Evolutionary conservation across 2,113 vertebrate genomes (phyloP).

Genomic region (Ptilorrhoa leucosticta): DNA sequence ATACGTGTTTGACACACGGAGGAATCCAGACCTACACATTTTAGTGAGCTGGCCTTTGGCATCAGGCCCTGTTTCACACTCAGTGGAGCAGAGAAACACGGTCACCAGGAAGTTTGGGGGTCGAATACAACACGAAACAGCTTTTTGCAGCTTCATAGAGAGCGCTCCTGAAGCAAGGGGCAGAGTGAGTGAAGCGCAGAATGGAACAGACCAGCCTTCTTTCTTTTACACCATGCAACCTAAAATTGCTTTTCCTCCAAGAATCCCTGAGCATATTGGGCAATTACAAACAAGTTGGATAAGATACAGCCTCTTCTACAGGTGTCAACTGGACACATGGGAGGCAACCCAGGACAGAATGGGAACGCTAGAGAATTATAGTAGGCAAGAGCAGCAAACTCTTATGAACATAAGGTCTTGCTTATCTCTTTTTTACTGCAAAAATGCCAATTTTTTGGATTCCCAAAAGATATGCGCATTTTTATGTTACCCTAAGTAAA

Average conservation of each 20-base stretch:
- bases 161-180: background rate
- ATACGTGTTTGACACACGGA: rapidly evolving
- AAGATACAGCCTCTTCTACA: background rate
- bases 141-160: background rate
- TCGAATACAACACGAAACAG: background rate
- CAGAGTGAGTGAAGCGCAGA: background rate
- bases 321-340: background rate
- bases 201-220: background rate
- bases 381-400: background rate
- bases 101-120: background rate
- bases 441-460: background rate
- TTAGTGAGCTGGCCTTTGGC: background rate
- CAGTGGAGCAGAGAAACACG: background rate
- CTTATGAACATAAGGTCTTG: background rate
- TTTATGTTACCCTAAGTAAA: background rate
- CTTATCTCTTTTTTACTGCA: background rate
- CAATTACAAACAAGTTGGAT: background rate
- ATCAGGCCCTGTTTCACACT: background rate
- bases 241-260: background rate
- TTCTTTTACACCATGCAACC: background rate
- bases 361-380: background rate
- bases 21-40: background rate
- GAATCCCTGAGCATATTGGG: background rate
- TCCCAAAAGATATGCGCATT: rapidly evolving
- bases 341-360: background rate